A percentile compares a stretch with the other conserved stretches of the same genome.
phyloP scores from a whole-genome alignment of 2,113 vertebrate species.

The Gymnocephalus cernua region DNA sequence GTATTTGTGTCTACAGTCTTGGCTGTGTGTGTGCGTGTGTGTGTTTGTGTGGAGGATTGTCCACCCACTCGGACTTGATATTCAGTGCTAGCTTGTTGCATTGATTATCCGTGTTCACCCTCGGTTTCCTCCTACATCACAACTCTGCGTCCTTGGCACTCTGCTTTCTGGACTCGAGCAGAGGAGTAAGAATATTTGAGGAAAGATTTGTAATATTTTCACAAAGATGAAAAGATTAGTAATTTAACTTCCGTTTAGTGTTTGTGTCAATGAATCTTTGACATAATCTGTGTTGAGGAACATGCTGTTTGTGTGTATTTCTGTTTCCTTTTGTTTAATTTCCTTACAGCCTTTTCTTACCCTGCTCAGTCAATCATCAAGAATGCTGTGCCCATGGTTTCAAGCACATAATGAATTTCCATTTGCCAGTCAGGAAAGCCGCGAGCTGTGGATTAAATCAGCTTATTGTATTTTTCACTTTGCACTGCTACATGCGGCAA shows the following conservation, averaged over 20 bases:
- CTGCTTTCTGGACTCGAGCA: conserved; percentile 46
- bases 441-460: conserved; percentile 1
- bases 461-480: conserved; percentile 10
- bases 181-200: conserved; percentile 19
- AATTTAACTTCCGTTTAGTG: not conserved
- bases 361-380: not conserved
- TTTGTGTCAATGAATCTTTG: conserved; percentile 9
- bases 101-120: conserved; percentile 71
- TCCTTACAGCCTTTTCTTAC: conserved; percentile 68
- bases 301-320: not conserved
- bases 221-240: not conserved
- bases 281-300: not conserved
- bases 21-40: conserved; percentile 11
- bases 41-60: conserved; percentile 23
- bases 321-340: conserved; percentile 41
- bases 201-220: conserved; percentile 22
- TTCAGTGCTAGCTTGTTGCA: conserved; percentile 71
- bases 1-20: conserved; percentile 41
- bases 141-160: conserved; percentile 61
- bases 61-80: conserved; percentile 73
- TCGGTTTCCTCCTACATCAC: conserved; percentile 59
- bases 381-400: conserved; percentile 3
- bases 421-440: not conserved
- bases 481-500: not conserved
- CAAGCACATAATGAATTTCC: conserved; percentile 16